phyloP scores from a whole-genome alignment of 1,140 invertebrate genomes.

The Drosophila repletoides region DNA sequence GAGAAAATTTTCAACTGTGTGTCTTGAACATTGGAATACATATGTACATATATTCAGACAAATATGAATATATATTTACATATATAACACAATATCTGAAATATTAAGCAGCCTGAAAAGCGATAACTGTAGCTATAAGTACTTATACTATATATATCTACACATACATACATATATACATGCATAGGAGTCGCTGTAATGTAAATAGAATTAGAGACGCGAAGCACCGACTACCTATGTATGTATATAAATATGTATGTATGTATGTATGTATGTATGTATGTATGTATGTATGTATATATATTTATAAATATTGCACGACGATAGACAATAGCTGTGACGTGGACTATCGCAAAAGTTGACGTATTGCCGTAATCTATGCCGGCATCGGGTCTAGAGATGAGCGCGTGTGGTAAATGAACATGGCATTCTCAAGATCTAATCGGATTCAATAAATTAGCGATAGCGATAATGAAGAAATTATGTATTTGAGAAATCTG shows the following conservation, averaged over 20 bases:
- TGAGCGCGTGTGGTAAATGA: conserved; percentile 6
- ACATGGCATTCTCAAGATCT: background rate
- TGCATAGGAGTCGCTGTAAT: background rate
- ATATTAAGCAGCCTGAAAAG: background rate
- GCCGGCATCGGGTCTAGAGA: conserved; percentile 25
- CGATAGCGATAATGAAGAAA: background rate
- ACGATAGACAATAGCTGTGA: conserved; percentile 9
- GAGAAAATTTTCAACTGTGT: too few relatives aligned
- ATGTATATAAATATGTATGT: background rate
- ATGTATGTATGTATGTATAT: background rate
- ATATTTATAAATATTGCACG: background rate
- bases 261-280: background rate
- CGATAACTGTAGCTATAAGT: background rate
- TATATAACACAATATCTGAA: too few relatives aligned
- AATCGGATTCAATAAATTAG: background rate
- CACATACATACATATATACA: background rate
- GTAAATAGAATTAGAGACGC: conserved; percentile 7
- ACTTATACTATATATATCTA: background rate
- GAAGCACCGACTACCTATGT: background rate
- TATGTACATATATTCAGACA: too few relatives aligned
- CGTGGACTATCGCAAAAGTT: conserved; percentile 19
- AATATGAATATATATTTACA: too few relatives aligned
- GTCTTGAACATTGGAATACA: too few relatives aligned
- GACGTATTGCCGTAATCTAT: conserved; percentile 24
- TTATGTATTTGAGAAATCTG: background rate